Percentiles rank a stretch among this genome's conserved stretches.
phyloP scores from a whole-genome alignment of 2,888 invertebrate species.

The Drosophila picticornis region DNA sequence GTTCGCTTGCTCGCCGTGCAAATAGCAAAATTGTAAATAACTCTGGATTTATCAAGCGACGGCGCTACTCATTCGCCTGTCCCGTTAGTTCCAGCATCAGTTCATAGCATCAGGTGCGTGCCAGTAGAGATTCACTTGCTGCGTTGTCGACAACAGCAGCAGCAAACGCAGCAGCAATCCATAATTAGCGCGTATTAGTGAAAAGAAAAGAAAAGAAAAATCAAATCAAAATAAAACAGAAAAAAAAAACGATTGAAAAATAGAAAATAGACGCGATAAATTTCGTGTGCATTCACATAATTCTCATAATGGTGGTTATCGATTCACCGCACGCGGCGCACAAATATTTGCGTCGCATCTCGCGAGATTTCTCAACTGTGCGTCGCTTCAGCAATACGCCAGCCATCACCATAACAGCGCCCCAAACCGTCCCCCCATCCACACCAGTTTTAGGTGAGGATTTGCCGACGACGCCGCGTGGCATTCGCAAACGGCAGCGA shows the following conservation, averaged over 20 bases:
- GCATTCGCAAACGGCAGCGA: slow-evolving; percentile 71
- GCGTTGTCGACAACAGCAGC: slow-evolving; percentile 22
- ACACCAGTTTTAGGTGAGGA: slow-evolving; percentile 18
- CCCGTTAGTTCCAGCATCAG: slow-evolving; percentile 34
- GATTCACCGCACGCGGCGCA: slow-evolving; percentile 69
- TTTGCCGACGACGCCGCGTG: slow-evolving; percentile 60
- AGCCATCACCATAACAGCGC: slow-evolving; percentile 29
- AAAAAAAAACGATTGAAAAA: background rate
- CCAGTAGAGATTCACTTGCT: slow-evolving; percentile 59
- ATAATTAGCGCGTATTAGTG: slow-evolving; percentile 58
- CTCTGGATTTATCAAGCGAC: slow-evolving; percentile 41
- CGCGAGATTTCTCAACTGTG: slow-evolving; percentile 80
- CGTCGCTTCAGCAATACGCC: slow-evolving; percentile 79
- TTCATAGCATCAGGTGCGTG: slow-evolving; percentile 47
- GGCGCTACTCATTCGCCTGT: slow-evolving; percentile 16
- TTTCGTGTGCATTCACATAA: slow-evolving; percentile 1
- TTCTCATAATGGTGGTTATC: slow-evolving; percentile 60
- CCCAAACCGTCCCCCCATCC: slow-evolving; percentile 13
- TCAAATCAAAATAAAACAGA: background rate
- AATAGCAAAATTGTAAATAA: slow-evolving; percentile 37
- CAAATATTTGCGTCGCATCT: slow-evolving; percentile 78
- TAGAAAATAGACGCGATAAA: background rate
- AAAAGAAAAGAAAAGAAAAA: slow-evolving; percentile 11
- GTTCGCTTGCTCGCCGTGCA: slow-evolving; percentile 8
- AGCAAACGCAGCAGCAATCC: slow-evolving; percentile 4